A percentile compares a stretch with the other conserved stretches of the same genome.
phyloP scores from a whole-genome alignment of 2,888 invertebrate species.

The Cybosia mesomella region DNA sequence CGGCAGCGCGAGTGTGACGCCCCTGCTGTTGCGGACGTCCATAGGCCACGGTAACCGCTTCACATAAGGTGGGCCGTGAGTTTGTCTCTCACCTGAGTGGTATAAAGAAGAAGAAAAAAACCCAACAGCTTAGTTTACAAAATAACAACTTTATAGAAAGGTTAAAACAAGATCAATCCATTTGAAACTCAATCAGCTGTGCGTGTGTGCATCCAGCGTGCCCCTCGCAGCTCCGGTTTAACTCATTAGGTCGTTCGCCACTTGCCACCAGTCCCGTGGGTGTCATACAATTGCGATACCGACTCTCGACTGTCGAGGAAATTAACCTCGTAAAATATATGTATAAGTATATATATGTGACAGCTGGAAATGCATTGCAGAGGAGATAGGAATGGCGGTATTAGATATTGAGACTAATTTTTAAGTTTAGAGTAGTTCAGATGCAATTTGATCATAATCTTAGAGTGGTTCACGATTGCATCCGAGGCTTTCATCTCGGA shows the following conservation, averaged over 20 bases:
- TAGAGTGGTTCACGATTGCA: too few species aligned
- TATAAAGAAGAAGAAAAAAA: too few species aligned
- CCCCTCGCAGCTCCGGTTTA: conserved; percentile 45
- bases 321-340: conserved; percentile 7
- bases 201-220: conserved; percentile 27
- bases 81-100: too few species aligned
- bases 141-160: not conserved
- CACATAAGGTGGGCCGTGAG: too few species aligned
- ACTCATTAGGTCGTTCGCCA: conserved; percentile 36
- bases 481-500: too few species aligned
- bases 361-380: not conserved
- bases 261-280: conserved; percentile 29
- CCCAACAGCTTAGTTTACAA: too few species aligned
- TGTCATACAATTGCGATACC: conserved; percentile 33
- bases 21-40: too few species aligned
- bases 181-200: conserved; percentile 5
- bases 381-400: not conserved
- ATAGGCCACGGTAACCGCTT: too few species aligned
- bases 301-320: conserved; percentile 12
- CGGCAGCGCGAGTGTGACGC: too few species aligned
- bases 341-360: too few species aligned
- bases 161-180: not conserved
- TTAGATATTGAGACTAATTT: not conserved
- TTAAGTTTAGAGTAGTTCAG: too few species aligned
- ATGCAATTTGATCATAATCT: too few species aligned